A percentile compares a stretch with the other conserved stretches of the same genome.
These are phyloP conservation scores for Ascidia mentula DNA, from an alignment of 23 tunicate species.

Conservation along the genomic window DNA sequence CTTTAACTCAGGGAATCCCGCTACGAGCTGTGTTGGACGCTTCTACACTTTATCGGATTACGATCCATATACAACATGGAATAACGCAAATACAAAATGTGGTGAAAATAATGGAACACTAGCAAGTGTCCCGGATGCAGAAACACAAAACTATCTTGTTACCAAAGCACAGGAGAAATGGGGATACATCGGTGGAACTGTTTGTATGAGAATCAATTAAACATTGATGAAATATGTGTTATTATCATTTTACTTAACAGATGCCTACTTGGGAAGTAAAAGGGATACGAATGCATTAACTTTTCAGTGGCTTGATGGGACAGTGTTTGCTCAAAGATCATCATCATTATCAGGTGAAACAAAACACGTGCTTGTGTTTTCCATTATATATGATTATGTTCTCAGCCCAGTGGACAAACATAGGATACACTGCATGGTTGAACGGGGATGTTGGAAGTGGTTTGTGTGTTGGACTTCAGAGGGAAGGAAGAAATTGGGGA, in stretches of 20 bases:
- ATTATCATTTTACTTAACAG: neutral
- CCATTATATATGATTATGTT: no score
- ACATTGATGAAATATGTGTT: no score
- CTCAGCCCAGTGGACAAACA: neutral
- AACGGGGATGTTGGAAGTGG: neutral
- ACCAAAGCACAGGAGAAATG: neutral
- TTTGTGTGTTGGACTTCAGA: neutral
- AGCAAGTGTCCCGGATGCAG: neutral
- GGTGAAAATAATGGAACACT: neutral
- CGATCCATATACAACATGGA: neutral
- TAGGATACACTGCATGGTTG: neutral
- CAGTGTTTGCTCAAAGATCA: neutral
- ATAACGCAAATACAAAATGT: neutral
- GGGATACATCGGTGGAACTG: neutral
- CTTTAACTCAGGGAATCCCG: no score
- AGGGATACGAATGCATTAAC: neutral
- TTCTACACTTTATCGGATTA: neutral
- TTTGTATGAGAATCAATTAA: neutral
- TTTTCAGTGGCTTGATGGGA: constrained; percentile 1
- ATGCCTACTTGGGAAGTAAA: neutral
- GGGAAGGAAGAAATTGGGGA: neutral
- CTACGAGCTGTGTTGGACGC: neutral
- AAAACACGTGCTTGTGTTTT: neutral
- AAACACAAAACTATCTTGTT: neutral
- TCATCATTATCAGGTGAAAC: neutral